These are phyloP conservation scores for Ctenodactylus gundi DNA, from an alignment of 2,113 vertebrate species.

Conservation along the genomic window DNA sequence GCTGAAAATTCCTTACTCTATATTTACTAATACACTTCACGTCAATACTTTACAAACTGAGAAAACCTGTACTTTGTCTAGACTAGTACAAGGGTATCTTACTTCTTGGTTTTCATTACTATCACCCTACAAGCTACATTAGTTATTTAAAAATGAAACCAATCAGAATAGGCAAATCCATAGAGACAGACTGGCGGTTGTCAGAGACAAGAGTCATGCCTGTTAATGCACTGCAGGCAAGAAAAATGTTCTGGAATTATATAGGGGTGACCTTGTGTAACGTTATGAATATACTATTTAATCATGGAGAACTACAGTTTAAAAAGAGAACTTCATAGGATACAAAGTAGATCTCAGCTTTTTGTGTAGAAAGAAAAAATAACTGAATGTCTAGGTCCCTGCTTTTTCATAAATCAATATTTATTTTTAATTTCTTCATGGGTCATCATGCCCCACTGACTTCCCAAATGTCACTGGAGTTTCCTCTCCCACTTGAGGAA, in stretches of 20 bases:
- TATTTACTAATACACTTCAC: neutral
- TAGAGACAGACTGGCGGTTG: neutral
- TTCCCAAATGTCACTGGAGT: neutral
- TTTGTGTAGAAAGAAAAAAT: neutral
- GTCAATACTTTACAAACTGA: neutral
- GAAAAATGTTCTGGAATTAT: conserved; percentile 5
- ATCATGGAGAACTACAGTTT: neutral
- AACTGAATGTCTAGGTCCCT: neutral
- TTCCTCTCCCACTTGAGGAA: neutral
- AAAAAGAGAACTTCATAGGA: neutral
- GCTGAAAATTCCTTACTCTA: neutral
- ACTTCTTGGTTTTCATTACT: conserved; percentile 14
- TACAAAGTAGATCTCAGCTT: neutral
- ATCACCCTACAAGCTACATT: neutral
- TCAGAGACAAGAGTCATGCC: neutral
- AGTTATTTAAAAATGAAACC: conserved; percentile 19
- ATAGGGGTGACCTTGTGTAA: neutral
- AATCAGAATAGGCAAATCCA: neutral
- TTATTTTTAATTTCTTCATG: neutral
- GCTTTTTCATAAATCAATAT: neutral
- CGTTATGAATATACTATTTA: neutral
- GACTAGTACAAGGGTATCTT: neutral
- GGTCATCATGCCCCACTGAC: neutral
- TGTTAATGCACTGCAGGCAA: neutral
- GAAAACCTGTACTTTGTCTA: neutral